Percentiles rank a stretch among this genome's conserved stretches.
Conservation (phyloP, 2,113 vertebrate species). For the Myanophis thanlyinensis region DNA sequence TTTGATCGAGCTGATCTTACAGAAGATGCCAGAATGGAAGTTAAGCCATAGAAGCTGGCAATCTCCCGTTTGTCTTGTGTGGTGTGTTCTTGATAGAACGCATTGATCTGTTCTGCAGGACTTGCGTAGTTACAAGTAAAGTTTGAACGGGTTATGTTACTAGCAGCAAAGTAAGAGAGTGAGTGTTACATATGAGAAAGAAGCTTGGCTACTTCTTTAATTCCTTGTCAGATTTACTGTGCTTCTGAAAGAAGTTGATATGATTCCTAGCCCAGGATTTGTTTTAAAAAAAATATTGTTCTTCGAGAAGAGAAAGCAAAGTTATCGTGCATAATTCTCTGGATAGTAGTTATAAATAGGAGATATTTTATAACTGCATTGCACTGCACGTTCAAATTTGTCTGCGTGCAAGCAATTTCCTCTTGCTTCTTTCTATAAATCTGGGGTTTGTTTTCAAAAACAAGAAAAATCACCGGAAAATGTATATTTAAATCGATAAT, state of each 20-base stretch:
- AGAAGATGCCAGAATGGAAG: constrained; percentile 45
- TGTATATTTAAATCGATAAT: background rate
- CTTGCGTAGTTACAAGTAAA: constrained; percentile 62
- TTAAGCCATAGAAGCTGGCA: constrained; percentile 59
- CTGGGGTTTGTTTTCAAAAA: background rate
- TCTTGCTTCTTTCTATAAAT: background rate
- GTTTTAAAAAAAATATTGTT: background rate
- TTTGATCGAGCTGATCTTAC: constrained; percentile 53
- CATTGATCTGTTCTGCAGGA: constrained; percentile 71
- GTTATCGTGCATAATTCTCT: background rate
- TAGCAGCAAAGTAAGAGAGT: constrained; percentile 44
- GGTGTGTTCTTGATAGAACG: constrained; percentile 64
- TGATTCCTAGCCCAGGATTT: background rate
- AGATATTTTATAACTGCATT: background rate
- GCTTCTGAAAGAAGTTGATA: background rate
- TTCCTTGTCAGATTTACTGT: constrained; percentile 2
- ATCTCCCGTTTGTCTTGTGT: constrained; percentile 67
- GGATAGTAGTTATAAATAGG: background rate
- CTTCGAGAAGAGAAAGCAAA: background rate
- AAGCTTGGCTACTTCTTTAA: constrained; percentile 8
- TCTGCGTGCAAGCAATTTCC: background rate
- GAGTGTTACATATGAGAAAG: background rate
- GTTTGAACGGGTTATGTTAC: constrained; percentile 64
- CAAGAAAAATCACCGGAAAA: background rate
- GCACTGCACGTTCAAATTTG: background rate